These are phyloP conservation scores for Centropristis striata DNA, from an alignment of 2,113 vertebrate genomes.

Conservation along the genomic window DNA sequence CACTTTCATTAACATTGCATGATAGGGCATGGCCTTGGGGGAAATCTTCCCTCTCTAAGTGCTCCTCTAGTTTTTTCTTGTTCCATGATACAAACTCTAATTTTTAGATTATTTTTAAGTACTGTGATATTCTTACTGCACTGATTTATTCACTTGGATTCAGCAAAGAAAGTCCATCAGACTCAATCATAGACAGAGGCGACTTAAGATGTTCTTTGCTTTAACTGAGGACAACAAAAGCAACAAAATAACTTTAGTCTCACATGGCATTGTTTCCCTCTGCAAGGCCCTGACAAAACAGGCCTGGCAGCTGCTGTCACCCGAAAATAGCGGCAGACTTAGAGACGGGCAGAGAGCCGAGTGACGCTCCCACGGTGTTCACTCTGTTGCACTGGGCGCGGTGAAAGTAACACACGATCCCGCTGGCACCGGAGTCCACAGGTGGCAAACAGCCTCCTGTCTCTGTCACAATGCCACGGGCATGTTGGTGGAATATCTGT, in stretches of 20 bases:
- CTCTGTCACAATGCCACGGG: constrained; percentile 44
- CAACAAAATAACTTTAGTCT: constrained; percentile 27
- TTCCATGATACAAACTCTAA: neutral
- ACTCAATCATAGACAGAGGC: neutral
- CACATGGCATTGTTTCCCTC: constrained; percentile 65
- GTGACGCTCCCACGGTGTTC: constrained; percentile 49
- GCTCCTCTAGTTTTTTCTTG: neutral
- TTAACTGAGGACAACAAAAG: constrained; percentile 4
- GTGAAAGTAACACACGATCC: constrained; percentile 67
- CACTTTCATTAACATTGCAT: no score
- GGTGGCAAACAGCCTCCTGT: constrained; percentile 58
- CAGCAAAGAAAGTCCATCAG: neutral
- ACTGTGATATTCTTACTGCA: neutral
- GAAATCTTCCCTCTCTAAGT: no score
- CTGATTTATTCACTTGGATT: neutral
- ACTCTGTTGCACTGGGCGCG: constrained; percentile 28
- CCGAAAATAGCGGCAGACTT: constrained; percentile 70
- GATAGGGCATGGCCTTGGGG: no score
- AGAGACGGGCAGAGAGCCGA: constrained; percentile 29
- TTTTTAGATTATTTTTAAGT: neutral
- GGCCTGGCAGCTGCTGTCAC: constrained; percentile 75
- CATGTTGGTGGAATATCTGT: constrained; percentile 39
- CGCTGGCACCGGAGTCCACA: constrained; percentile 67
- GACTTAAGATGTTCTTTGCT: neutral
- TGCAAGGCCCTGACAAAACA: constrained; percentile 52